Base-by-base conservation (phyloP, 2,797 vertebrate genomes). In the Sebastes trivittatus region DNA sequence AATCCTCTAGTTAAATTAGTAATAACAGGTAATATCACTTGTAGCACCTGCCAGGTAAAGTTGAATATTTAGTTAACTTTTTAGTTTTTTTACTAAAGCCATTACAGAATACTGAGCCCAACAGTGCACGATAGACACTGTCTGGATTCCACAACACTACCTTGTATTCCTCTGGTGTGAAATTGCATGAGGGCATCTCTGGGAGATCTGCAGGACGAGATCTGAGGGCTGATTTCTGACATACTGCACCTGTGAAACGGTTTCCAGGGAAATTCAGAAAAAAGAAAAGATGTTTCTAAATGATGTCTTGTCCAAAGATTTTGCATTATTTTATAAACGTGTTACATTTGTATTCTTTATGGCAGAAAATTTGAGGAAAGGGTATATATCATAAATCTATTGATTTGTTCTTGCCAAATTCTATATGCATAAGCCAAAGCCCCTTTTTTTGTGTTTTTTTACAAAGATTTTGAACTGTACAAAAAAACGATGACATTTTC, bases 181-280 rank as follows among this genome's bases (percentile, higher is more conserved):
- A 96, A 89, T 95, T 87, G 75, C 97, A 97, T 0, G 95, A 91
- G 14, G 97, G 97, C 96, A 98, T 97, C 89, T 88, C 86, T 60
- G 92, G 89, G 49, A 86, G 85, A 20, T 88, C 79, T 46, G 78
- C 22, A 18, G 66, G 11, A 6, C 56, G 23, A 83, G 93, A 79
- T 83, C 89, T 90, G 74, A 90, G 30, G 65, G 88, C 75, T 3
- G 89, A 82, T 75, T 88, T 90, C 64, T 93, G 92, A 89, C 89
- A 88, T 80, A 85, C 91, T 68, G 77, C 77, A 89, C 94, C 96
- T 96, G 70, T 42, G n/a, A 64, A 38, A 67, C 9, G 30, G 23
- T 49, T 22, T 49, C 0, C 11, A 67, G 23, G n/a, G 7, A 78
- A 67, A 60, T 22, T 61, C 9, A 72, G 56, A 72, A 18, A 60